Base-by-base conservation (phyloP, 2,888 invertebrate genomes). In the Drosophila tripunctata region DNA sequence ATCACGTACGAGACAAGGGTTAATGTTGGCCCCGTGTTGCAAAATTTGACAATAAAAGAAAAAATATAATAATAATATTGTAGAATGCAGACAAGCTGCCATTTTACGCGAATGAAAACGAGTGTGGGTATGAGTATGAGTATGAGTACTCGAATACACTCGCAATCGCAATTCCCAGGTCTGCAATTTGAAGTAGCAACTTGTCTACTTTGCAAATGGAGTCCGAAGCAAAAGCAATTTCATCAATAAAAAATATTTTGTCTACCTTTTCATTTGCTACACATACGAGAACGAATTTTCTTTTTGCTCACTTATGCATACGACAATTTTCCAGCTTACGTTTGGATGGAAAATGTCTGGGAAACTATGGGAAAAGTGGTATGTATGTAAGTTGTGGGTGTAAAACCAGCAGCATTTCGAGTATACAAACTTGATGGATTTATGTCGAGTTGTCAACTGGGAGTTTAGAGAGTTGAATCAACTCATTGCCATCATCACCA, bases 1-100 rank as follows among this genome's bases (percentile, higher is more conserved):
- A 82, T 81, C 87, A 87, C 87, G 87, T 87, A 81, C 82, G 69
- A 81, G 87, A 84, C 87, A 51, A 87, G 85, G 87, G 81, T 84
- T 58, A 78, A 48, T 55, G 58, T 60, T 66, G 51, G 58, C 44
- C 27, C 47, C 66, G 48, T 64, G 66, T 81, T 64, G 66, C 67
- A 64, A 50, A 77, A 85, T 87, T 82, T 84, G 72, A 82, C 85
- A 82, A 78, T 82, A 87, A 82, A 81, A 75, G 61, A 70, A 52
- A 52, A 81, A 6, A 44, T 24, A 50, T 68, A 72, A 78, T 78
- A 73, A 77, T 73, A 60, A 68, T 73, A 27, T 27, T 27, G 40
- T 44, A 31, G 38, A 36, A 66, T 66, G 72, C 67, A 41, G 48
- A 52, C 40, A 41, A 41, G 17, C 17, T 36, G 36, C 27, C 48